Conservation (phyloP, 2,113 vertebrate species). For the Mesitornis unicolor region DNA sequence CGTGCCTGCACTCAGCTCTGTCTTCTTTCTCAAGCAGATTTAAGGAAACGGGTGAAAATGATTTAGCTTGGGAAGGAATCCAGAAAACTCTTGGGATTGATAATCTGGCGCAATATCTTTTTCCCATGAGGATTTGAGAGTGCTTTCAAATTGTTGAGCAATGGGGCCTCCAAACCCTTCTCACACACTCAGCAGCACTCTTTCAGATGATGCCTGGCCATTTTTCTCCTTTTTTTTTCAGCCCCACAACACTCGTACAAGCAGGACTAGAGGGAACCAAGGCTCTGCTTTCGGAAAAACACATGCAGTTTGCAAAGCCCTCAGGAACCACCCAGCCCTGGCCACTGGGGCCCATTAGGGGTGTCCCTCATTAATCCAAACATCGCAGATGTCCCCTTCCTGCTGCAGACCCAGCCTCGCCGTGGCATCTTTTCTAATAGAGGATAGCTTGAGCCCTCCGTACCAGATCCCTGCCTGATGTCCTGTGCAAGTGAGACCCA, state of each 20-base stretch:
- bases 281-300: neutral
- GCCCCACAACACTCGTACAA: rapidly evolving
- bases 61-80: neutral
- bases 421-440: neutral
- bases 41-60: neutral
- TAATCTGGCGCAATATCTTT: neutral
- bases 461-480: neutral
- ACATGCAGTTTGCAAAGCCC: neutral
- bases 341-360: neutral
- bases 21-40: neutral
- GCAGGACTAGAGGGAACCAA: neutral
- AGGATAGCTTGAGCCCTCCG: neutral
- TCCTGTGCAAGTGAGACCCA: neutral
- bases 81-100: neutral
- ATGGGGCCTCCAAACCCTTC: neutral
- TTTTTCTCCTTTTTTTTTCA: neutral
- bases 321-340: neutral
- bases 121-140: neutral
- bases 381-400: neutral
- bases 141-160: neutral
- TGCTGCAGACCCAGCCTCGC: neutral
- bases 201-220: neutral
- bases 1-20: neutral
- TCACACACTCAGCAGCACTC: neutral
- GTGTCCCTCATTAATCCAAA: neutral